Percentiles rank a stretch among this genome's conserved stretches.
Conservation (phyloP, 2,113 vertebrate species). For the Apteryx owenii region DNA sequence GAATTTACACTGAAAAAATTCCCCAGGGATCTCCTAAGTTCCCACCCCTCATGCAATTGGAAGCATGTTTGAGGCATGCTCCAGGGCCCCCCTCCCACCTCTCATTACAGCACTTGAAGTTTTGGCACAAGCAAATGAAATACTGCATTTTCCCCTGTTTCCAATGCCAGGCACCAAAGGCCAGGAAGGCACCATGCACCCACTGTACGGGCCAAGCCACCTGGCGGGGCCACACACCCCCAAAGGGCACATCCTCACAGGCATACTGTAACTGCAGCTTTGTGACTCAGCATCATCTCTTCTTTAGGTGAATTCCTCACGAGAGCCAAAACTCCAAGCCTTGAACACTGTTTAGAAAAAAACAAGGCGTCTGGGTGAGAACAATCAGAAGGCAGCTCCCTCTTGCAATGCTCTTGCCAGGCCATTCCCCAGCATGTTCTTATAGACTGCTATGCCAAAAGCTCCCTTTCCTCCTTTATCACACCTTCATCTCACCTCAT, state of each 20-base stretch:
- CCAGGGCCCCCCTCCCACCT: background rate
- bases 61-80: background rate
- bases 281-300: background rate
- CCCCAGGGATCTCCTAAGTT: background rate
- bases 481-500: background rate
- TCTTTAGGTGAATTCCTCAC: accelerated
- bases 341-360: background rate
- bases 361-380: background rate
- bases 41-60: background rate
- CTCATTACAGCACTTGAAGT: background rate
- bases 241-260: background rate
- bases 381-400: background rate
- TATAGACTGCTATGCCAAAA: background rate
- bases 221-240: accelerated
- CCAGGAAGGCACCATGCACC: background rate
- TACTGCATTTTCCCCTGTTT: background rate
- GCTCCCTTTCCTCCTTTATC: background rate
- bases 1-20: background rate
- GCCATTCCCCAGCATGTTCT: background rate
- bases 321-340: background rate
- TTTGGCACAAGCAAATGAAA: background rate
- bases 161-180: background rate
- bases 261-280: background rate
- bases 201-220: background rate
- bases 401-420: background rate